phyloP scores from a whole-genome alignment of 2,113 vertebrate species.

The Chionodraco myersi region DNA sequence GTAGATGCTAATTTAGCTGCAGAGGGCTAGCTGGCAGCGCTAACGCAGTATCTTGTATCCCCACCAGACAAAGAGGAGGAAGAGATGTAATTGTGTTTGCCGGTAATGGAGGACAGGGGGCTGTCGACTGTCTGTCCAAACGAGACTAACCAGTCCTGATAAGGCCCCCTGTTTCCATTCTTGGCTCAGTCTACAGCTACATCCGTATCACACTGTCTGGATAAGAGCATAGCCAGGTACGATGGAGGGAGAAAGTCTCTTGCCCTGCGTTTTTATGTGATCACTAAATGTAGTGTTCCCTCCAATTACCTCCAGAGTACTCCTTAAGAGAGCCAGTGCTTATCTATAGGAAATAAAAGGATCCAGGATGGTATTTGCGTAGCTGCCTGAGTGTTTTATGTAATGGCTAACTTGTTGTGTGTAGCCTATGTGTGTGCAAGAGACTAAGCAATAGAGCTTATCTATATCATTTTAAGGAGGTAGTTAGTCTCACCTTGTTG shows the following conservation, averaged over 20 bases:
- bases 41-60: conserved; percentile 56
- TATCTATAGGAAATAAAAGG: conserved; percentile 59
- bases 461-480: neutral
- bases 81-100: conserved; percentile 81
- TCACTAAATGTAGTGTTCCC: conserved; percentile 67
- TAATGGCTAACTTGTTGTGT: neutral
- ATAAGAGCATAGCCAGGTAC: conserved; percentile 63
- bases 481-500: conserved; percentile 88
- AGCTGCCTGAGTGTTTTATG: neutral
- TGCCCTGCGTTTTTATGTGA: conserved; percentile 49
- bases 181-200: conserved; percentile 52
- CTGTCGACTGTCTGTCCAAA: conserved; percentile 74
- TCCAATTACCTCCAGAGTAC: conserved; percentile 71
- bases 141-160: conserved; percentile 76
- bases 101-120: conserved; percentile 75
- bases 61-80: conserved; percentile 58
- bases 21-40: conserved; percentile 45
- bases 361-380: conserved; percentile 21
- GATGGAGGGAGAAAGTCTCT: conserved; percentile 18
- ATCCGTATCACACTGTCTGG: conserved; percentile 54
- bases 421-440: neutral
- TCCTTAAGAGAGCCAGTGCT: conserved; percentile 55
- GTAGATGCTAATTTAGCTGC: conserved; percentile 38
- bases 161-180: conserved; percentile 66
- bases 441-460: neutral